These are phyloP conservation scores for Halichondria panicea DNA, from an alignment of 37 sponge, comb jelly and placozoan genomes.

Conservation along the genomic window DNA sequence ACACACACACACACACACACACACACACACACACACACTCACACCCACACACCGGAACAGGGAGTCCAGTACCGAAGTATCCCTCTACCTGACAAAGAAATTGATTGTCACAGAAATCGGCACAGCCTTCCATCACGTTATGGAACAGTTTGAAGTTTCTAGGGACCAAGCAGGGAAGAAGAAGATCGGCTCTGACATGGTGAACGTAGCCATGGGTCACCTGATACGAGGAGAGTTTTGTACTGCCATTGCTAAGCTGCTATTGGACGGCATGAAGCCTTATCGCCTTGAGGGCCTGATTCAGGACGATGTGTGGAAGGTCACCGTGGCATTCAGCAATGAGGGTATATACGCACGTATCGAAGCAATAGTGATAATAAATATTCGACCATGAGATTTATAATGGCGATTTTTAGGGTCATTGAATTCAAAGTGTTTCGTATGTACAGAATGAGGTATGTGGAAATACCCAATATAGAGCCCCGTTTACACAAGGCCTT, in stretches of 20 bases:
- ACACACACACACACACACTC: no score
- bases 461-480: no score
- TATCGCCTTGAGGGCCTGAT: constrained; percentile 69
- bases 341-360: no score
- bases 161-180: constrained; percentile 30
- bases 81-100: constrained; percentile 30
- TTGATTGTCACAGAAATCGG: constrained; percentile 46
- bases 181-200: constrained; percentile 60
- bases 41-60: no score
- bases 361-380: no score
- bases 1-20: no score
- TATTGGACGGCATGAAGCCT: constrained; percentile 71
- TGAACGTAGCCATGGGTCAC: constrained; percentile 60
- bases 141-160: constrained; percentile 31
- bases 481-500: no score
- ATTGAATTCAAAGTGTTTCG: no score
- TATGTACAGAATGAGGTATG: no score
- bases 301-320: constrained; percentile 67
- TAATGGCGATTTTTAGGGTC: no score
- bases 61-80: background rate
- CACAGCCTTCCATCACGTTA: constrained; percentile 37
- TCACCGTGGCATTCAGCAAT: constrained; percentile 55
- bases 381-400: background rate
- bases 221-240: constrained; percentile 65
- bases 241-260: constrained; percentile 48